These are phyloP conservation scores for Argopecten irradians DNA, from an alignment of 1,140 invertebrate species.

Conservation along the genomic window DNA sequence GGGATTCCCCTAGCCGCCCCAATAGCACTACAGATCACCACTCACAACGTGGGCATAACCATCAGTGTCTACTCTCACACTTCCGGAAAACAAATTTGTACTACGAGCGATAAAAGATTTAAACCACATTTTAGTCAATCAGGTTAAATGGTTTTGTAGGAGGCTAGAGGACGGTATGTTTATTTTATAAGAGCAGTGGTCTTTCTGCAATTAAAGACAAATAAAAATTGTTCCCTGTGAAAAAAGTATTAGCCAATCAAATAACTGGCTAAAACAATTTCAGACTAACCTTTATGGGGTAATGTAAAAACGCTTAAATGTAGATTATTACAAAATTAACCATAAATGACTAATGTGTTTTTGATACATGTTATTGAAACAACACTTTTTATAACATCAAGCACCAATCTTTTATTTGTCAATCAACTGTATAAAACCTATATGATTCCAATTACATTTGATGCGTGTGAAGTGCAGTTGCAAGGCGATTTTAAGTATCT, in stretches of 20 bases:
- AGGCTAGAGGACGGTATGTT: neutral
- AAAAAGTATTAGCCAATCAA: conserved; percentile 18
- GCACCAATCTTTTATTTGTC: too few species aligned
- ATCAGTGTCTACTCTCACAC: neutral
- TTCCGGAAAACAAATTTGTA: conserved; percentile 6
- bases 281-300: neutral
- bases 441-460: too few species aligned
- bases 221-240: neutral
- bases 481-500: too few species aligned
- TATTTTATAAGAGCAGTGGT: conserved; percentile 2
- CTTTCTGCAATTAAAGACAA: neutral
- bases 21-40: neutral
- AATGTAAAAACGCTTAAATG: conserved; percentile 18
- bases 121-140: conserved; percentile 14
- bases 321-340: conserved; percentile 1
- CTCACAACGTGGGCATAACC: neutral
- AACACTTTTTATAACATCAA: neutral
- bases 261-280: neutral
- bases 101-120: conserved; percentile 1
- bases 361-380: neutral
- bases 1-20: neutral
- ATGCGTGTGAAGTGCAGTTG: too few species aligned
- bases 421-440: too few species aligned
- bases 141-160: neutral
- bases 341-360: neutral